Evolutionary conservation across 2,113 vertebrate species (phyloP).

Genomic region (Delphinapterus leucas): DNA sequence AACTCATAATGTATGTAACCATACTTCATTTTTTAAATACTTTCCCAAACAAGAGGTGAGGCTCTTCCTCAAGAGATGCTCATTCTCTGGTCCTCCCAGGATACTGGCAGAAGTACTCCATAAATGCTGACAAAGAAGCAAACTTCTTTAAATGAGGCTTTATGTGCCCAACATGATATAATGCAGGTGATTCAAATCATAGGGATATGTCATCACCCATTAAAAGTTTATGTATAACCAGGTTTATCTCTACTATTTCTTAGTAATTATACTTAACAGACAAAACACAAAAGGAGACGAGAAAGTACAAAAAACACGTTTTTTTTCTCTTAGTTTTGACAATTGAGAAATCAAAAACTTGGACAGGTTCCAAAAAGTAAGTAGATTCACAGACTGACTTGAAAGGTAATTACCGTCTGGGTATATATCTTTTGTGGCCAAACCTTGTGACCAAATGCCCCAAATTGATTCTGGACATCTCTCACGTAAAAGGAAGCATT

Average conservation of each 20-base stretch:
- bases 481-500: constrained; percentile 68
- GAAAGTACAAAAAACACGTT: constrained; percentile 76
- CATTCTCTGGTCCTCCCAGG: not conserved
- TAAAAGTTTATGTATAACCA: constrained; percentile 78
- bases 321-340: constrained; percentile 48
- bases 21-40: not conserved
- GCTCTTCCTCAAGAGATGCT: not conserved
- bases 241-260: constrained; percentile 78
- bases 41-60: not conserved
- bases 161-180: not conserved
- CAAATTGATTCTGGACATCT: constrained; percentile 49
- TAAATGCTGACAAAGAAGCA: not conserved
- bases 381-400: constrained; percentile 50
- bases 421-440: constrained; percentile 47
- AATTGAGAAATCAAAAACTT: constrained; percentile 66
- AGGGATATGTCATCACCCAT: constrained; percentile 77
- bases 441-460: constrained; percentile 45
- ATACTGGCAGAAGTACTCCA: not conserved
- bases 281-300: constrained; percentile 82
- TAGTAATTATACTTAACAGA: constrained; percentile 81
- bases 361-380: constrained; percentile 67
- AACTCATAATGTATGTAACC: not conserved
- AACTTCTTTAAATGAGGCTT: not conserved
- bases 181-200: not conserved
- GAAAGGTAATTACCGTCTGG: constrained; percentile 62